Conservation (phyloP, 2,888 invertebrate species). For the Emesis furor region DNA sequence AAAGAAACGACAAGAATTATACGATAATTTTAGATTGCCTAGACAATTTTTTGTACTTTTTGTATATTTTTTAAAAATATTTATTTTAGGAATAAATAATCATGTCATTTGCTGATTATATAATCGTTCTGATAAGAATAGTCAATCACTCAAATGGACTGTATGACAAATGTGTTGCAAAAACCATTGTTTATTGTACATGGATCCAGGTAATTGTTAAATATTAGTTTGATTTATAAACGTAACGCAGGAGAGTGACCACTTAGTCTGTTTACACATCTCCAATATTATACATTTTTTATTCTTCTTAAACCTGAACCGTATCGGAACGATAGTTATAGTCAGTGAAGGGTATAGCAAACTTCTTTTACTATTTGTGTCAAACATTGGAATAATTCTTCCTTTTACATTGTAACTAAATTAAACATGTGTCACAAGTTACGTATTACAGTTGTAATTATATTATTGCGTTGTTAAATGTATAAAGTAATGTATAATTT, state of each 20-base stretch:
- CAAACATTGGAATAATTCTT: conserved; percentile 17
- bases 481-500: conserved; percentile 82
- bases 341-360: background rate
- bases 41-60: conserved; percentile 38
- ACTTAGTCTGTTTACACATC: too few relatives aligned
- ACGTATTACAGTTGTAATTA: conserved; percentile 79
- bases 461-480: conserved; percentile 83
- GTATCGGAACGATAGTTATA: background rate
- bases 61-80: conserved; percentile 35
- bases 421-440: conserved; percentile 79
- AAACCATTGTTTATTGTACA: too few relatives aligned
- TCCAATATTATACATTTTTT: background rate
- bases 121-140: background rate
- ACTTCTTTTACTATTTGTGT: conserved; percentile 5
- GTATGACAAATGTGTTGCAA: too few relatives aligned
- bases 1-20: conserved; percentile 24
- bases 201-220: too few relatives aligned
- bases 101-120: conserved; percentile 21
- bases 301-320: background rate
- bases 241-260: too few relatives aligned
- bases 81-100: conserved; percentile 29
- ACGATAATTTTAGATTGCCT: background rate
- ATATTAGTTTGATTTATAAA: too few relatives aligned
- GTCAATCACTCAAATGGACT: too few relatives aligned
- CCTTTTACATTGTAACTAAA: conserved; percentile 32